These are phyloP conservation scores for Arge pagana DNA, from an alignment of 2,888 invertebrate species.

Conservation along the genomic window DNA sequence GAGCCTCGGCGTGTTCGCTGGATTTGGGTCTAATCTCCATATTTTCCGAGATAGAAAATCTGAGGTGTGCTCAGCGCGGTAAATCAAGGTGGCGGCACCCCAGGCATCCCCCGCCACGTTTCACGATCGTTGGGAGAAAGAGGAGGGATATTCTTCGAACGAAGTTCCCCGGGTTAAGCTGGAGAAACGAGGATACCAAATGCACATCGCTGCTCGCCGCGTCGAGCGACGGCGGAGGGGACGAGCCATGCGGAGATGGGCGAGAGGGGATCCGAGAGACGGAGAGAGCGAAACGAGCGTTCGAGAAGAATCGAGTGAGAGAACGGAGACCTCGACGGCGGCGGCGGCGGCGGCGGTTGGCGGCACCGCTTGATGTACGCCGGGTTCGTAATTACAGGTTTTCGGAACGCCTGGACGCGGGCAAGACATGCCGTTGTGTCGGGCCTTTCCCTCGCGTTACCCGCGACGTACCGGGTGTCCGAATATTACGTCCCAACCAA, in stretches of 20 bases:
- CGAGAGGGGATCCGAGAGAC: too few relatives aligned
- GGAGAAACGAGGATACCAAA: background rate
- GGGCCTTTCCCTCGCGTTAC: conserved; percentile 17
- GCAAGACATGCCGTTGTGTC: conserved; percentile 42
- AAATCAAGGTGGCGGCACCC: conserved; percentile 23
- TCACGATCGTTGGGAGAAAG: too few relatives aligned
- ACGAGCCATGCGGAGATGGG: too few relatives aligned
- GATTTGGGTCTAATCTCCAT: conserved; percentile 24
- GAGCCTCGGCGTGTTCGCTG: background rate
- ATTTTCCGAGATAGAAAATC: conserved; percentile 24
- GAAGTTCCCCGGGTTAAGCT: background rate
- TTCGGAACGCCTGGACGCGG: conserved; percentile 47
- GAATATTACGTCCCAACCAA: too few relatives aligned
- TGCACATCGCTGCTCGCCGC: background rate
- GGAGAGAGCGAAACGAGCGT: too few relatives aligned
- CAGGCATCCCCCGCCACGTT: background rate
- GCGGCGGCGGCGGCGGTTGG: conserved; percentile 36
- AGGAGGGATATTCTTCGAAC: conserved; percentile 3
- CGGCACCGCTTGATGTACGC: conserved; percentile 57
- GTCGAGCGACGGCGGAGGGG: background rate
- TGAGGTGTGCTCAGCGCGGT: conserved; percentile 21
- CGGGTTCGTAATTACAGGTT: conserved; percentile 58
- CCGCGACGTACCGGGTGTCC: conserved; percentile 13
- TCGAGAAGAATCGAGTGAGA: too few relatives aligned
- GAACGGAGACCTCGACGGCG: conserved; percentile 32